Percentiles rank a stretch among this genome's conserved stretches.
These are phyloP conservation scores for Trachythela sp. DNA, from an alignment of 64 coral and sea anemone species.

Conservation along the genomic window DNA sequence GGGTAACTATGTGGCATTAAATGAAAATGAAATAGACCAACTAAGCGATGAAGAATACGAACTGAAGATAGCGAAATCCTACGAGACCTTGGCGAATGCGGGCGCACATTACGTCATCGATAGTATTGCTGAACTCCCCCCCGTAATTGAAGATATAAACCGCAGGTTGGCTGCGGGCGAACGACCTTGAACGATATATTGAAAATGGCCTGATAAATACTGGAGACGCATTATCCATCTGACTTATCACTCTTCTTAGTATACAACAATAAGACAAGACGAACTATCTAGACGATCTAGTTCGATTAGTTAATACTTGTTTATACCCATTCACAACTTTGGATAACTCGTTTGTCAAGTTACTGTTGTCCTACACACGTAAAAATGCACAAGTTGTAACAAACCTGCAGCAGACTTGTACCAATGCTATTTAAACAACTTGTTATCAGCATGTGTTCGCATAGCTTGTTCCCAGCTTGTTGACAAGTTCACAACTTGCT, in stretches of 20 bases:
- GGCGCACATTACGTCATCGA: conserved; percentile 98
- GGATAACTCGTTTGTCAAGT: no score
- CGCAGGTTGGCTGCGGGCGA: conserved; percentile 72
- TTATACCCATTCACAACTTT: no score
- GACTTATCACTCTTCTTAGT: neutral
- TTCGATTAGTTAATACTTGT: no score
- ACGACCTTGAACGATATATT: conserved; percentile 66
- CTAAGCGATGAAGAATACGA: conserved; percentile 73
- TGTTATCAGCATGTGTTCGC: no score
- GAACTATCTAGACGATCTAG: neutral
- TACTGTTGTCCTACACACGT: no score
- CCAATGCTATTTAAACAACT: no score
- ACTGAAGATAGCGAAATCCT: conserved; percentile 57
- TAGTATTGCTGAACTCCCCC: conserved; percentile 70
- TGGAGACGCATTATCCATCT: neutral
- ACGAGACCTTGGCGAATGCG: conserved; percentile 85
- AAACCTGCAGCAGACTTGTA: no score
- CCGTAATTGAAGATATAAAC: conserved; percentile 94
- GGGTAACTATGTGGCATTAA: conserved; percentile 96
- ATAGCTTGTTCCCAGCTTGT: no score
- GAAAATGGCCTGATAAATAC: neutral
- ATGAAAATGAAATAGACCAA: conserved; percentile 78
- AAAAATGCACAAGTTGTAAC: no score
- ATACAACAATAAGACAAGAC: no score
- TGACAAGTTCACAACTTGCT: no score